These are phyloP conservation scores for Ganaspis brasiliensis DNA, from an alignment of 2,888 invertebrate genomes.

Conservation along the genomic window DNA sequence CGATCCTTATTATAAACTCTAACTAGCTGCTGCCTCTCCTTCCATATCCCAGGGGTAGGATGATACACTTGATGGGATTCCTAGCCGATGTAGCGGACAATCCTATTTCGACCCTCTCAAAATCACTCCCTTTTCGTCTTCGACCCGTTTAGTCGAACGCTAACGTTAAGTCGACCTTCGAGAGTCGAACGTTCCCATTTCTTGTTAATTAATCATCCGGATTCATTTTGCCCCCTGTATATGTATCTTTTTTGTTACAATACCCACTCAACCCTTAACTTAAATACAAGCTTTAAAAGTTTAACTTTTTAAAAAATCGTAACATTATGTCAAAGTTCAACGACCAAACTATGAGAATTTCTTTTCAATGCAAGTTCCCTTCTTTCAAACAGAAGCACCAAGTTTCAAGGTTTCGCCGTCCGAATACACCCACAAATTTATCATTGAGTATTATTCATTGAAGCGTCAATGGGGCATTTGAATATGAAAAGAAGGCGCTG, in stretches of 20 bases:
- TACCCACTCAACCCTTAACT: no score
- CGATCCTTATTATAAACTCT: constrained; percentile 81
- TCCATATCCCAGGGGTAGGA: constrained; percentile 72
- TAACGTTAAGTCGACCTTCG: constrained; percentile 69
- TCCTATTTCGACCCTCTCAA: constrained; percentile 78
- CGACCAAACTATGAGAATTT: constrained; percentile 53
- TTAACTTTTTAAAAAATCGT: no score
- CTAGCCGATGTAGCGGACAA: constrained; percentile 81
- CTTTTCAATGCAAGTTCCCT: constrained; percentile 53
- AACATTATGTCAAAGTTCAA: constrained; percentile 65
- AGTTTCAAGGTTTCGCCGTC: constrained; percentile 63
- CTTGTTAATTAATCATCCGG: constrained; percentile 23
- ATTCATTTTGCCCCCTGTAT: no score
- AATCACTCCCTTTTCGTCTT: constrained; percentile 72
- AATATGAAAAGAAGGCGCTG: constrained; percentile 80
- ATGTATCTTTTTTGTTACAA: no score
- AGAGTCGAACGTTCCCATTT: constrained; percentile 61
- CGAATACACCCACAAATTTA: constrained; percentile 80
- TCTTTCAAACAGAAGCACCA: constrained; percentile 31
- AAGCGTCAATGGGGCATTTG: constrained; percentile 80
- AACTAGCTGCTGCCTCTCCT: constrained; percentile 65
- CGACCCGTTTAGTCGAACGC: constrained; percentile 66
- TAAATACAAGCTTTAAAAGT: no score
- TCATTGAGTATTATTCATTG: constrained; percentile 81
- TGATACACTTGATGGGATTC: constrained; percentile 80